Conservation (phyloP, 1,140 invertebrate genomes). For the Diprion similis region DNA sequence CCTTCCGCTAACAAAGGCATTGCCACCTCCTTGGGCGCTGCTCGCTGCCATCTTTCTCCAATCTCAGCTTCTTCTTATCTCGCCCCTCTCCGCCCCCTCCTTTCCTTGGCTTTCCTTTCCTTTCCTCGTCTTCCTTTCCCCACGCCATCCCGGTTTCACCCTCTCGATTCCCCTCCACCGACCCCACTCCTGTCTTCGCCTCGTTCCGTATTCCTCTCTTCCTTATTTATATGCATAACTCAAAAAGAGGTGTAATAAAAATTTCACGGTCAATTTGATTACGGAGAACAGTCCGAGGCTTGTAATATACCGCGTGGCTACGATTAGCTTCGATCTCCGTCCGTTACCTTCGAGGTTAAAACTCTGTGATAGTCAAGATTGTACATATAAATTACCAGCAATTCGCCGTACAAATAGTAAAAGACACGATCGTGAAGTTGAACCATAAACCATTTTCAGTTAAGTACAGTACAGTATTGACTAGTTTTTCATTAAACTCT, state of each 20-base stretch:
- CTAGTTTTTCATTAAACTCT: background rate
- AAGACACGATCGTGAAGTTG: no score
- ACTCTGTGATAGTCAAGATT: no score
- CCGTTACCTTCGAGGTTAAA: no score
- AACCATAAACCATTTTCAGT: no score
- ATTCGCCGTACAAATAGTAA: no score
- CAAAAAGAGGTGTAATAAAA: conserved; percentile 55
- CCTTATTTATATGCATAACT: conserved; percentile 61
- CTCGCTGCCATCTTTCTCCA: conserved; percentile 4
- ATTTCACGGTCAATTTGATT: conserved; percentile 47
- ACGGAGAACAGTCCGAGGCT: background rate
- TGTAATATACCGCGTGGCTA: background rate
- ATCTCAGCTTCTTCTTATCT: background rate
- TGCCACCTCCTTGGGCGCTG: conserved; percentile 45
- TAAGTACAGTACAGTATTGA: background rate
- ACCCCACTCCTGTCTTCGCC: conserved; percentile 24
- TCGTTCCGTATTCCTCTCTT: conserved; percentile 35
- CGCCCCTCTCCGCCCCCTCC: background rate
- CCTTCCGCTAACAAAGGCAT: conserved; percentile 54
- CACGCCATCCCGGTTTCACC: background rate
- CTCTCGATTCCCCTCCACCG: background rate
- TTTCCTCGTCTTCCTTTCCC: background rate
- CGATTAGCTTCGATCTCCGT: no score
- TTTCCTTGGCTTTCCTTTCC: background rate
- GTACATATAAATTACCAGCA: no score